phyloP scores from a whole-genome alignment of 1,140 invertebrate genomes.

The Tetragnatha versicolor region DNA sequence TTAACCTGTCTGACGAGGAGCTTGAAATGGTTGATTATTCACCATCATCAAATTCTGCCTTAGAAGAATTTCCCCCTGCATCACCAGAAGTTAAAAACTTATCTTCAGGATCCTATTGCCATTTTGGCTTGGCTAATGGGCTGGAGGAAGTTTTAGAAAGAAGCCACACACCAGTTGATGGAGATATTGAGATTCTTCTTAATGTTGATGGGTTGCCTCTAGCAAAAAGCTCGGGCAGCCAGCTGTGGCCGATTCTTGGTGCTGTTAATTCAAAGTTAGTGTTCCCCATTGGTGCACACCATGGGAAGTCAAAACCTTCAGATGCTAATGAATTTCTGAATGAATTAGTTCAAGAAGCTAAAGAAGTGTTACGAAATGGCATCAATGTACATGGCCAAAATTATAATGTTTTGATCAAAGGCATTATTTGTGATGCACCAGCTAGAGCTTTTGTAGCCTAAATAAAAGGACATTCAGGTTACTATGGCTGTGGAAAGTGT shows the following conservation, averaged over 20 bases:
- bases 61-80: too few species aligned
- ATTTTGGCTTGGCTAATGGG: too few species aligned
- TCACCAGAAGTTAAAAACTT: too few species aligned
- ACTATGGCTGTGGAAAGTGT: neutral
- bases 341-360: neutral
- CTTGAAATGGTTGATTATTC: too few species aligned
- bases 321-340: neutral
- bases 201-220: conserved; percentile 13
- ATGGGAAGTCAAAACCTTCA: neutral
- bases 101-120: too few species aligned
- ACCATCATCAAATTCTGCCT: too few species aligned
- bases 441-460: neutral
- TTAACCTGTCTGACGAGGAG: too few species aligned
- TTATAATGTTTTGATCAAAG: neutral
- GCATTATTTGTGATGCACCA: conserved; percentile 4
- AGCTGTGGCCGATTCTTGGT: conserved; percentile 13
- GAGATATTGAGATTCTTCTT: neutral
- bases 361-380: neutral
- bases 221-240: neutral
- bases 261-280: neutral
- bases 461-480: neutral
- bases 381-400: neutral
- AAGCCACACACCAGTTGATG: too few species aligned
- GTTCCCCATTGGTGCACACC: neutral
- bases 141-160: too few species aligned